Conservation (phyloP, 2,113 vertebrate species). For the Anas platyrhynchos region DNA sequence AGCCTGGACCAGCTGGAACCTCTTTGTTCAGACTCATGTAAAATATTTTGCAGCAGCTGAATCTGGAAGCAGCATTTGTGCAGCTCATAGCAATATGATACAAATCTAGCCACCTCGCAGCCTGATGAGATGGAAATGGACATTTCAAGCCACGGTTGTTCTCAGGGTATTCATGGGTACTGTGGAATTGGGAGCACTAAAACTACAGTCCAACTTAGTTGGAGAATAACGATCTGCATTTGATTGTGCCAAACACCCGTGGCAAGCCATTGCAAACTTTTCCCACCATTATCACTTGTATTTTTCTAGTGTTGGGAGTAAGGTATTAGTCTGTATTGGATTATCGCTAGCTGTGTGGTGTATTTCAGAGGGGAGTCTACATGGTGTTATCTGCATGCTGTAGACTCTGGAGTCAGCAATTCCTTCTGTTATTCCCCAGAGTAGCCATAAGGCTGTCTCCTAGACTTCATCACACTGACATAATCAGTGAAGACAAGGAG, state of each 20-base stretch:
- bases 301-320: neutral
- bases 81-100: slow-evolving; percentile 18
- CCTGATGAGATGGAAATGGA: slow-evolving; percentile 32
- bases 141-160: neutral
- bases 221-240: neutral
- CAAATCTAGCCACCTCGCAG: slow-evolving; percentile 17
- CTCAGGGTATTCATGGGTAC: neutral
- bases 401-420: neutral
- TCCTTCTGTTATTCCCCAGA: neutral
- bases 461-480: neutral
- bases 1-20: slow-evolving; percentile 70
- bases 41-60: slow-evolving; percentile 63
- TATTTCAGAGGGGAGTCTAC: neutral
- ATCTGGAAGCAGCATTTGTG: slow-evolving; percentile 44
- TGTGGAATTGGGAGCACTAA: neutral
- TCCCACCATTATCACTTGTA: neutral
- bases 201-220: neutral
- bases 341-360: neutral
- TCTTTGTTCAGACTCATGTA: slow-evolving; percentile 67
- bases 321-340: neutral
- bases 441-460: neutral
- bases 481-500: neutral
- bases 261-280: neutral
- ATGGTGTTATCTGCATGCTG: neutral
- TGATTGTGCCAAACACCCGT: neutral